Base-by-base conservation (phyloP, 2,113 vertebrate species). In the Mystacornis crossleyi region DNA sequence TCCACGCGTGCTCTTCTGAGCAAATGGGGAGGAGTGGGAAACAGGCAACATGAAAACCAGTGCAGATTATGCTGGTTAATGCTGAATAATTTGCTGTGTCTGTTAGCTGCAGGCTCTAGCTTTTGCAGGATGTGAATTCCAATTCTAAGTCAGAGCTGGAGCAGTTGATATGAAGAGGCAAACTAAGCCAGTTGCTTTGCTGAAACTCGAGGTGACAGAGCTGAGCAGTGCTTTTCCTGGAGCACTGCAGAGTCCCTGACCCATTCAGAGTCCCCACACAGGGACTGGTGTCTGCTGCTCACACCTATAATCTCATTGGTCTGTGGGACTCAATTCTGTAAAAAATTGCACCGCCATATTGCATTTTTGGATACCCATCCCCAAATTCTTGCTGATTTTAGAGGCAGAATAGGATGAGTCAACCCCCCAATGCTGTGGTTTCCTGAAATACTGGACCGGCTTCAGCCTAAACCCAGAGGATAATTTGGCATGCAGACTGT, bases 41-140 rank as follows among this genome's bases (percentile, higher is more conserved):
- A 86, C 0, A 3, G 34, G 31, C 19, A 64, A 21, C 18, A 4
- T 53, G 79, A 88, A 93, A 91, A 83, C 19, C 60, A 26, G 43
- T 3, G 2, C 34, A 51, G 71, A 86, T 91, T 66, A 66, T n/a
- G 14, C 54, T 66, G 58, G 55, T 80, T 90, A 85, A 81, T 86
- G 51, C 71, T 60, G 81, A 78, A 81, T 81, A 86, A 96, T 94
- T 90, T 80, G 62, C 74, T 88, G 26, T 85, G 75, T 87, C 84
- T 92, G 50, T 74, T 90, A 90, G 92, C 88, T 90, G 64, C 88
- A 92, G 95, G 81, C 51, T 86, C 17, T 43, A 53, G 64, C 25
- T 82, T 90, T 81, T 80, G 50, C 47, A 78, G 51, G 60, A n/a
- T 81, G 8, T 89, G 86, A 95, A 86, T 92, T 95, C 67, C 60